Evolutionary conservation across 2,113 vertebrate genomes (phyloP), one percentile per base, ranked within the genome.

Genomic region (Coreoperca whiteheadi): DNA sequence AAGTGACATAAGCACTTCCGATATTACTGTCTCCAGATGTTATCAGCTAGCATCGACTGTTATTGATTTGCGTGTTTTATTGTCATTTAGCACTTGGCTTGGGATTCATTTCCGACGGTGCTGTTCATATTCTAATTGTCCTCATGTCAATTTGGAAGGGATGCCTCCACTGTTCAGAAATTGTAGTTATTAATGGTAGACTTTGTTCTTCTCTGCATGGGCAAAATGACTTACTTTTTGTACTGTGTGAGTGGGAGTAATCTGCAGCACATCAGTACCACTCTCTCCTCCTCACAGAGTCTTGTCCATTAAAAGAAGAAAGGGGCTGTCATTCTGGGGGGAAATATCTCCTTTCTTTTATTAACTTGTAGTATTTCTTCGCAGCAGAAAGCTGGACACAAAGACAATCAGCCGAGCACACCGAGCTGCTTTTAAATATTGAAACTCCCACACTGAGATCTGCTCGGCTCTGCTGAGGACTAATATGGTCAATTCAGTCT

Each of bases 401-500:
- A 53, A 83, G 50, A 61, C 61, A 79, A 9, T 34, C 43, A 53
- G 41, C 46, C 53, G 64, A 63, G 65, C 75, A 82, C 51, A 60
- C 11, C 8, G 65, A 87, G 82, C 71, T 46, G 75, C 60, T 79
- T 72, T 81, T 73, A n/a, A 76, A 15, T 70, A 63, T 32, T 63
- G 43, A 68, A 61, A 56, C 77, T 57, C 84, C 61, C 81, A 73
- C 78, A 23, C 56, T 48, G 60, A 70, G 74, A 39, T 72, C 54
- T 60, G 54, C 0, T 80, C 74, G 46, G 65, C n/a, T 76, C 73
- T 74, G 71, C 75, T 46, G 23, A 86, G 80, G 83, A 80, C 88
- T 83, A 90, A 91, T 88, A 87, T 73, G 85, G 85, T 81, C 82
- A 87, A 18, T 78, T 70, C 65, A 7, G 28, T 28, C 63, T 63